Evolutionary conservation across 2,797 vertebrate genomes (phyloP).

Genomic region (Dipus sagitta): DNA sequence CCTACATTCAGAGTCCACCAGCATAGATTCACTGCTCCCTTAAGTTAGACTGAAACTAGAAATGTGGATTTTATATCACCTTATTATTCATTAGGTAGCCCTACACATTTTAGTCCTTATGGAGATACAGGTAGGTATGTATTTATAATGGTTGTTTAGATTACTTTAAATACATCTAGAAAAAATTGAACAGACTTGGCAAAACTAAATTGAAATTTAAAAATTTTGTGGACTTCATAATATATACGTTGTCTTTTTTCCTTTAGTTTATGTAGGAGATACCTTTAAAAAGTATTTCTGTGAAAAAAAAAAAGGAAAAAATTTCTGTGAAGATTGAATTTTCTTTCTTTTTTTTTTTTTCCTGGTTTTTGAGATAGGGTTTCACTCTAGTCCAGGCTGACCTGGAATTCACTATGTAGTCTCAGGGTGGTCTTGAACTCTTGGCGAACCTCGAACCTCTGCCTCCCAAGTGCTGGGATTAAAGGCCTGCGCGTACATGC

Average conservation of each 20-base stretch:
- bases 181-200: slow-evolving; percentile 20
- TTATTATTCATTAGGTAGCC: slow-evolving; percentile 1
- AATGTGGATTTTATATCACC: not conserved
- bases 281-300: slow-evolving; percentile 17
- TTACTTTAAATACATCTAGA: slow-evolving; percentile 38
- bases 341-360: no score
- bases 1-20: not conserved
- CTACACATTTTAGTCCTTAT: not conserved
- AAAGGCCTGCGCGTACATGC: not conserved
- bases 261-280: slow-evolving; percentile 10
- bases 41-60: not conserved
- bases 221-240: slow-evolving; percentile 52
- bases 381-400: no score
- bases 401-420: no score
- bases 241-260: slow-evolving; percentile 8
- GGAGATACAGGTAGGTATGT: slow-evolving; percentile 4
- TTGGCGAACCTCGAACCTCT: no score
- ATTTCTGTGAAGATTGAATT: no score
- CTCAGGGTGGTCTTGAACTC: no score
- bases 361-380: no score
- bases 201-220: slow-evolving; percentile 55
- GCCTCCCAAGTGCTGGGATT: no score
- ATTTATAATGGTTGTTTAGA: not conserved
- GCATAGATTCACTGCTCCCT: not conserved
- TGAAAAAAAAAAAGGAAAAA: no score